Percentiles rank a stretch among this genome's conserved stretches.
These are phyloP conservation scores for Cydia splendana DNA, from an alignment of 1,140 invertebrate genomes.

Conservation along the genomic window DNA sequence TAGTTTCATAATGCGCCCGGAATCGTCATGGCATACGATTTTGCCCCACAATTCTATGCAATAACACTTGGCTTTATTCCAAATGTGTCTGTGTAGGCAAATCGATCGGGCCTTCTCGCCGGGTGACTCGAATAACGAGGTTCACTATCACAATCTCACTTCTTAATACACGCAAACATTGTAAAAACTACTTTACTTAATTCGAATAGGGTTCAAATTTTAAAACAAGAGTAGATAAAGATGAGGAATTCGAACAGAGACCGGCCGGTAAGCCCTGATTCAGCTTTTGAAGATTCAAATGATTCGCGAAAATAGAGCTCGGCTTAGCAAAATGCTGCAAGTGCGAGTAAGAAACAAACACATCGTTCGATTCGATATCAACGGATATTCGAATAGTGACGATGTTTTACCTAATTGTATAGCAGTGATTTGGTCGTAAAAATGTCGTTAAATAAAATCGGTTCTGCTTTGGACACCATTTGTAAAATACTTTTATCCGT, in stretches of 20 bases:
- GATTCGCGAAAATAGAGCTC: not conserved
- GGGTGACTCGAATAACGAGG: conserved; percentile 13
- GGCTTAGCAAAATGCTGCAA: not conserved
- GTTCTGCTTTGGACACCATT: not conserved
- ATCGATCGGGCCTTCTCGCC: conserved; percentile 55
- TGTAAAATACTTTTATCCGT: not conserved
- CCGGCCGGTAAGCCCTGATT: not conserved
- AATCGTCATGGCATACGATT: conserved; percentile 47
- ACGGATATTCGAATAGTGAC: not conserved
- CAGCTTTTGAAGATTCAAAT: not conserved
- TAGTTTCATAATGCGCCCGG: conserved; percentile 44
- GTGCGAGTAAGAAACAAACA: conserved; percentile 9
- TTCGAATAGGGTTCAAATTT: not conserved
- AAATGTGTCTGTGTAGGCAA: conserved; percentile 63
- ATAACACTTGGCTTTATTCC: conserved; percentile 64
- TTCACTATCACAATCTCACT: conserved; percentile 3
- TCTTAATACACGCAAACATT: not conserved
- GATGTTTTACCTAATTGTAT: not conserved
- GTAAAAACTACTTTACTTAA: not conserved
- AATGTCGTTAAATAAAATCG: not conserved
- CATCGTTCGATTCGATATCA: not conserved
- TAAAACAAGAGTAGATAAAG: not conserved
- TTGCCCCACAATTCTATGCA: conserved; percentile 50
- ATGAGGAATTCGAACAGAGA: not conserved
- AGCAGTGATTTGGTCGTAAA: not conserved